A percentile compares a stretch with the other conserved stretches of the same genome.
These are phyloP conservation scores for Perizoma affinitatum DNA, from an alignment of 2,888 invertebrate species.

Conservation along the genomic window DNA sequence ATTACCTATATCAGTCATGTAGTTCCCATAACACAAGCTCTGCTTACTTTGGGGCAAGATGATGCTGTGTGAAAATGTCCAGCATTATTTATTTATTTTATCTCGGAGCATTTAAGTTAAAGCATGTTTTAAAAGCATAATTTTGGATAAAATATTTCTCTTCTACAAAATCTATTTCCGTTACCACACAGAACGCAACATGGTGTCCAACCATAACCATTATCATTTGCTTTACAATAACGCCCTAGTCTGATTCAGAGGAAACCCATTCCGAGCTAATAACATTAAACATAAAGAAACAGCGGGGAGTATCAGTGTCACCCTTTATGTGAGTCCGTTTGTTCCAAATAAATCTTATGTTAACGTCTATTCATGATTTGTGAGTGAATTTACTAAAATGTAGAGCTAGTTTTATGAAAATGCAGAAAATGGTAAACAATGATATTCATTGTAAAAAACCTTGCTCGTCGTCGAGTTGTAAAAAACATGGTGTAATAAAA, in stretches of 20 bases:
- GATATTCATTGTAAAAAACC: no score
- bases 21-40: no score
- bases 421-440: no score
- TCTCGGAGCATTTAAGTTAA: not conserved
- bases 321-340: constrained; percentile 68
- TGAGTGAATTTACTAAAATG: constrained; percentile 28
- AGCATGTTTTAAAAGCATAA: not conserved
- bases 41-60: no score
- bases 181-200: constrained; percentile 69
- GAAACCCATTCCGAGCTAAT: constrained; percentile 71
- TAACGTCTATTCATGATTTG: constrained; percentile 32
- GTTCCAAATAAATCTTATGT: constrained; percentile 51
- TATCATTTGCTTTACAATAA: constrained; percentile 80
- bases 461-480: no score
- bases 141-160: constrained; percentile 27
- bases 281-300: constrained; percentile 79
- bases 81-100: no score
- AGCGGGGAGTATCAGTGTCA: constrained; percentile 78
- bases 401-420: constrained; percentile 21
- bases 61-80: no score
- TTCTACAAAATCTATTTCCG: constrained; percentile 48
- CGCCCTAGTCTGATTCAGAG: constrained; percentile 68
- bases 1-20: no score
- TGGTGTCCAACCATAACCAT: constrained; percentile 76
- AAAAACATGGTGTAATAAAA: no score